Percentiles rank a stretch among this genome's conserved stretches.
Evolutionary conservation across 2,113 vertebrate genomes (phyloP).

Genomic region (Corynorhinus townsendii): DNA sequence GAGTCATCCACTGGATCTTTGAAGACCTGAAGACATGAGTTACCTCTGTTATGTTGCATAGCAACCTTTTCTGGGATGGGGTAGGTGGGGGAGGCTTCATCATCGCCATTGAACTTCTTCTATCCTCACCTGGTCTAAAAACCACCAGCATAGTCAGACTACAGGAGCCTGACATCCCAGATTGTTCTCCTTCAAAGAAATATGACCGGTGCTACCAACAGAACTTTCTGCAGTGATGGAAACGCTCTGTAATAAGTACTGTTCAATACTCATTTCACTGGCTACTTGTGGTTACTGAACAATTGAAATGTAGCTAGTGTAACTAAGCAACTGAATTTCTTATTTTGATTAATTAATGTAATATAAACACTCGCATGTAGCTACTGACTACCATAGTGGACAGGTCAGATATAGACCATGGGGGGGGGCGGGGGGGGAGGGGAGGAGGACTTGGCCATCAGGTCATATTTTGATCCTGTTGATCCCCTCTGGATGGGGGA

Average conservation of each 20-base stretch:
- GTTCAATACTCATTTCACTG: background rate
- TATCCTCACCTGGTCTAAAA: background rate
- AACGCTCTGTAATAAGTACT: background rate
- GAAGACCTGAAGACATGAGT: background rate
- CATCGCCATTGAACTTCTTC: background rate
- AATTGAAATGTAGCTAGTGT: background rate
- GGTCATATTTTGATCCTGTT: background rate
- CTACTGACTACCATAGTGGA: background rate
- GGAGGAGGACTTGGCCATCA: background rate
- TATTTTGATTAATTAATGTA: slow-evolving; percentile 5
- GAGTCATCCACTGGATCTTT: background rate
- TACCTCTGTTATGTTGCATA: background rate
- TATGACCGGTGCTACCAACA: background rate
- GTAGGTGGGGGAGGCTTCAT: background rate
- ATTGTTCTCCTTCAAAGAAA: background rate
- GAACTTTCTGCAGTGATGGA: background rate
- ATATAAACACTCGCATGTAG: background rate
- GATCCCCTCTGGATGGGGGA: background rate
- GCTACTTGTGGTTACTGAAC: background rate
- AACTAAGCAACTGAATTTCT: background rate
- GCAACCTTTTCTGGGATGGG: background rate
- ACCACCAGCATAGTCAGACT: background rate
- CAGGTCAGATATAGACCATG: background rate
- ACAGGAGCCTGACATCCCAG: background rate
- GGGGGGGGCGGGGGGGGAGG: background rate